These are phyloP conservation scores for Chondrosia reniformis DNA, from an alignment of 37 sponge, comb jelly and placozoan species.

Conservation along the genomic window DNA sequence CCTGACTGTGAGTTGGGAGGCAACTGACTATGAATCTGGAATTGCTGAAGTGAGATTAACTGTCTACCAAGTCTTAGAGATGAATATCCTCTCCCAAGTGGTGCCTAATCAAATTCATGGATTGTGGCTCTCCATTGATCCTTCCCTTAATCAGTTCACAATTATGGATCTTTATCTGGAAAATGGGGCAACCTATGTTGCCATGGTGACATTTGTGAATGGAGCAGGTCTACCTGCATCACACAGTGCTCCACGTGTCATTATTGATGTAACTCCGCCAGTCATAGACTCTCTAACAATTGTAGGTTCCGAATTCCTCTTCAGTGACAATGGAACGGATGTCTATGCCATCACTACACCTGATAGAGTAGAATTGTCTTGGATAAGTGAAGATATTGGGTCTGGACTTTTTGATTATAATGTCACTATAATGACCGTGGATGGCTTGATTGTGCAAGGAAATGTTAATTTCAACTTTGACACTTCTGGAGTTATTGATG, in stretches of 20 bases:
- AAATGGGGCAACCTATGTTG: conserved; percentile 36
- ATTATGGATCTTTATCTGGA: conserved; percentile 10
- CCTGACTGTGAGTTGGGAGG: conserved; percentile 37
- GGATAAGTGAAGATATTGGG: conserved; percentile 56
- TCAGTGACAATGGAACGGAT: background rate
- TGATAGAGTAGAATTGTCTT: conserved; percentile 31
- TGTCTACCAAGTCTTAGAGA: conserved; percentile 39
- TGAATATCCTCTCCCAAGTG: no score
- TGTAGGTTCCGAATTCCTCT: background rate
- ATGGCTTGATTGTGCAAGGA: conserved; percentile 6
- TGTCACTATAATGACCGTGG: conserved; percentile 36
- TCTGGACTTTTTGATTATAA: conserved; percentile 34
- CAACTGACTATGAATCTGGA: conserved; percentile 44
- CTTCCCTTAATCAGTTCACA: background rate
- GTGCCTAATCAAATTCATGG: conserved; percentile 43
- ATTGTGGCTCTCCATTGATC: background rate
- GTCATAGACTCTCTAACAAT: background rate
- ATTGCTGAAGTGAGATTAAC: conserved; percentile 14
- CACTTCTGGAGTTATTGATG: conserved; percentile 17
- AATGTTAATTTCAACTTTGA: no score
- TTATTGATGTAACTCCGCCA: conserved; percentile 22
- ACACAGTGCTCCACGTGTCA: conserved; percentile 4
- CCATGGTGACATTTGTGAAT: conserved; percentile 37
- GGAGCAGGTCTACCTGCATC: conserved; percentile 25
- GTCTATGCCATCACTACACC: conserved; percentile 16